Evolutionary conservation across 2,113 vertebrate genomes (phyloP), one percentile per base, ranked within the genome.

Genomic region (Mesoclemmys tuberculata): DNA sequence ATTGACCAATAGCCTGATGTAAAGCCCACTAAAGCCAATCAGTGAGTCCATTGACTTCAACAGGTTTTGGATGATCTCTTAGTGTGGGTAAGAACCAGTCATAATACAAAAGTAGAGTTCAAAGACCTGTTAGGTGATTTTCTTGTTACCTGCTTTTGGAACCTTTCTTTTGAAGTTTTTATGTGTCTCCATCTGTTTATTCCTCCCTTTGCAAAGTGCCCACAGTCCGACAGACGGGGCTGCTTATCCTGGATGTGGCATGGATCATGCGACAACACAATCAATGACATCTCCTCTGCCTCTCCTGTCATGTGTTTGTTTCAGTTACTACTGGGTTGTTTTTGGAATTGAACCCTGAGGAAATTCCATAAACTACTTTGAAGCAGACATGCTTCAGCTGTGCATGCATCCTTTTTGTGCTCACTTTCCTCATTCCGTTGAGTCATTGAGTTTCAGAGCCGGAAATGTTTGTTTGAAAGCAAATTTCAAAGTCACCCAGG

Each of bases 281-380:
- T 52, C 31, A 80, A 82, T 55, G 71, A 41, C 82, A 27, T 89
- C 56, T 89, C 91, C 89, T 91, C 89, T 71, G 86, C 68, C 85
- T 89, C 82, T 31, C 79, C 54, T 86, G 89, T 80, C 91, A 82
- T 0, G 58, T 80, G 64, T n/a, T 68, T 68, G 85, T 38, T 95
- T 31, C 61, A 58, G 61, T 64, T 49, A 49, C 49, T 85, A 78
- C 4, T 55, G 1, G 35, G 10, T n/a, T 27, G 22, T 82, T 41
- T 71, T 51, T 75, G 46, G 77, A 88, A 58, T 4, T 27, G 52
- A 71, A 56, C 46, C 46, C 49, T 49, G 52, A 9, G 41, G 55
- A 19, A 54, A 48, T 24, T 13, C 1, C 19, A 68, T 16, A 68
- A 68, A n/a, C 35, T 68, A 38, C 35, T 19, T 10, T 68, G 64